These are phyloP conservation scores for Drosophila picticornis DNA, from an alignment of 2,888 invertebrate species.

Conservation along the genomic window DNA sequence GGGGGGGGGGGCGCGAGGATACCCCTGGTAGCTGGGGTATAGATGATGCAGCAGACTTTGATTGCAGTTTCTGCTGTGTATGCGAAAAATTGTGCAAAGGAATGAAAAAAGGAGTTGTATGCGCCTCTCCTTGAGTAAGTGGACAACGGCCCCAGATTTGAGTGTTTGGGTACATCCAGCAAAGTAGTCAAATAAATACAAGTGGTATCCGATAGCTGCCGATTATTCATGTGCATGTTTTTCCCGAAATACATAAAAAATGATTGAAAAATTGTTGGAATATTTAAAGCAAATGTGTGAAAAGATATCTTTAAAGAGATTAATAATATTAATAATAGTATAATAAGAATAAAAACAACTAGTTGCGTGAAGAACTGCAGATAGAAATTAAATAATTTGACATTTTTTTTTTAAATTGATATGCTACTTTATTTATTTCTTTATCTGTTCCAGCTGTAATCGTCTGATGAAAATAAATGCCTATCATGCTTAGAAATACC, in stretches of 20 bases:
- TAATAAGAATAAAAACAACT: no score
- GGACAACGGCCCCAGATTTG: slow-evolving; percentile 26
- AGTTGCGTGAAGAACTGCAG: background rate
- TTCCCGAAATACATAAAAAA: background rate
- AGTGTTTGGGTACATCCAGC: slow-evolving; percentile 13
- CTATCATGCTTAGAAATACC: background rate
- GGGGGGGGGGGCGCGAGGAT: slow-evolving; percentile 8
- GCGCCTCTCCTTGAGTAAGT: slow-evolving; percentile 10
- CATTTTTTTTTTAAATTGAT: background rate
- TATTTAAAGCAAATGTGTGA: background rate
- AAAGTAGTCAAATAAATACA: slow-evolving; percentile 10
- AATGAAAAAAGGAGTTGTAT: background rate
- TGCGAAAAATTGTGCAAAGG: slow-evolving; percentile 49
- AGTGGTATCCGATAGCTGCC: slow-evolving; percentile 1
- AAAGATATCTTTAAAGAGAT: background rate
- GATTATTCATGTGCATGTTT: background rate
- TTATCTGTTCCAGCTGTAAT: background rate
- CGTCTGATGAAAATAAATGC: background rate
- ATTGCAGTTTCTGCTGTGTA: slow-evolving; percentile 75
- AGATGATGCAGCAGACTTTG: slow-evolving; percentile 56
- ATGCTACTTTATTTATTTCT: background rate
- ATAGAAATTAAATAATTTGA: no score
- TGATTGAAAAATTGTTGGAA: background rate
- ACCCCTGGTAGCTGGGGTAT: slow-evolving; percentile 7
- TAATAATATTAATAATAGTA: no score